A percentile compares a stretch with the other conserved stretches of the same genome.
Conservation (phyloP, 2,888 invertebrate species). For the Litoditis marina region DNA sequence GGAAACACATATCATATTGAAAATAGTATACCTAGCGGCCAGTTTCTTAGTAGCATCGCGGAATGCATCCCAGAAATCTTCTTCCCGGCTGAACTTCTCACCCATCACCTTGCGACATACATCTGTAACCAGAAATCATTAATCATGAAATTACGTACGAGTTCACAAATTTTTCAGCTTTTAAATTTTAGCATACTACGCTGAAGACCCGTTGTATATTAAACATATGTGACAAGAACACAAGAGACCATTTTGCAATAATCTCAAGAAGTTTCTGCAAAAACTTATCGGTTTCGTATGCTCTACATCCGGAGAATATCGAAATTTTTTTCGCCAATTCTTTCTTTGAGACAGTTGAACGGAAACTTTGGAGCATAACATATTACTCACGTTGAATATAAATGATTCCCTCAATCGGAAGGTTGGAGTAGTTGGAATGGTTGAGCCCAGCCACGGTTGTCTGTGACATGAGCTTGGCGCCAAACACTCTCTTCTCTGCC, state of each 20-base stretch:
- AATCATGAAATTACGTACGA: neutral
- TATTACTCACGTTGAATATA: slow-evolving; percentile 57
- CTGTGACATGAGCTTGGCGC: slow-evolving; percentile 59
- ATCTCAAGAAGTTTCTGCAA: no score
- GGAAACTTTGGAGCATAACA: neutral
- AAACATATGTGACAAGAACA: no score
- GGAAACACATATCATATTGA: no score
- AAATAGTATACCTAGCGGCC: slow-evolving; percentile 35
- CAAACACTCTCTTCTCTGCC: slow-evolving; percentile 61
- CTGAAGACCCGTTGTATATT: no score
- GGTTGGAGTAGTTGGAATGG: slow-evolving; percentile 60
- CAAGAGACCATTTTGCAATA: no score
- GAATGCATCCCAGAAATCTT: slow-evolving; percentile 61
- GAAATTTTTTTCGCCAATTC: neutral
- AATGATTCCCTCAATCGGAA: slow-evolving; percentile 58
- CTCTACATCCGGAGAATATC: no score
- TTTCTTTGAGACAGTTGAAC: neutral
- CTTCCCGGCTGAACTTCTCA: slow-evolving; percentile 47
- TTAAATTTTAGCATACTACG: no score
- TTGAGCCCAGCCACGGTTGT: slow-evolving; percentile 61
- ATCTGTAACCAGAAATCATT: slow-evolving; percentile 37
- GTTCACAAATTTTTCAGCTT: slow-evolving; percentile 3
- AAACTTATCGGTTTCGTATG: no score
- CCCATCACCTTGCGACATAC: slow-evolving; percentile 56
- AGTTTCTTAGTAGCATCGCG: slow-evolving; percentile 60